Base-by-base conservation (phyloP, 2,113 vertebrate genomes). In the Cephalopterus ornatus region DNA sequence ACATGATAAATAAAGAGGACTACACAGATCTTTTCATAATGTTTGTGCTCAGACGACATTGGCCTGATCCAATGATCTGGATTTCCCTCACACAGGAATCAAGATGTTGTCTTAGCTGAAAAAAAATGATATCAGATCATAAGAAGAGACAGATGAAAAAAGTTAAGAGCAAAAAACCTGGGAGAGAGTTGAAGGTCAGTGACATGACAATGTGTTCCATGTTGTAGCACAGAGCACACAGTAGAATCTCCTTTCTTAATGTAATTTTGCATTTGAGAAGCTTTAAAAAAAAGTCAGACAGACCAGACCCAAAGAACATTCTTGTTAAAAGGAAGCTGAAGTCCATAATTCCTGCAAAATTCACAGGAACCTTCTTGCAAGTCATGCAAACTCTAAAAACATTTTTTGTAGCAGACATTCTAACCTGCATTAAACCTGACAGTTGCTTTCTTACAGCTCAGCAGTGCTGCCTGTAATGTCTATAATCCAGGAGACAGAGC, bases 61-160 rank as follows among this genome's bases (percentile, higher is more conserved):
- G 82, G 76, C 44, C 73, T 22, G 10, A 81, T 53, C 49, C 58
- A 89, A 33, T 32, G 17, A 94, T 42, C 41, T 78, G 77, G 28
- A 65, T 49, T 95, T 92, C 74, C 41, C 90, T 77, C 76, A 78
- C 28, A 44, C 50, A 77, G 77, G 59, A 71, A 92, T 81, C 56
- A 42, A 30, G 42, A 49, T 32, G 70, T 46, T 92, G 73, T 73
- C 61, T 78, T 27, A 75, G 80, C 91, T 96, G 93, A 81, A 97
- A 94, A 94, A 80, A 92, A 88, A n/a, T 27, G 1, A 44, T 28
- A 91, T 62, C 65, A 88, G 39, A 68, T 81, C 66, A 91, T 89
- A 93, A 87, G 52, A 55, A 77, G 50, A 77, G 44, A 58, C 33
- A 94, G 88, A 70, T 83, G 67, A 89, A 92, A 95, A 83, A 39